Evolutionary conservation across 2,888 invertebrate species (phyloP).

Genomic region (Phengaris alcon): DNA sequence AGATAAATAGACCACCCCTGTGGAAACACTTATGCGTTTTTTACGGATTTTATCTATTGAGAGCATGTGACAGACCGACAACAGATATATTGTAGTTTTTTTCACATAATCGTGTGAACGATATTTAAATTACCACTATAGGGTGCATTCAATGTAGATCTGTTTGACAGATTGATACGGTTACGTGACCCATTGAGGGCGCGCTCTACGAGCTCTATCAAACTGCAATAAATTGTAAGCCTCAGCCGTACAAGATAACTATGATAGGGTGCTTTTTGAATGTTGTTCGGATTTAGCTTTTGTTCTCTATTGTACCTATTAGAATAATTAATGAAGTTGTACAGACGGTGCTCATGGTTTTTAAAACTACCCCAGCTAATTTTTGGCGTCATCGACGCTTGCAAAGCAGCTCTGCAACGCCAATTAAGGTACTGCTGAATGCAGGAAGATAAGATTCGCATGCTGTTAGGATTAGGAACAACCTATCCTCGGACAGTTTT

Average conservation of each 20-base stretch:
- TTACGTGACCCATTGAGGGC: neutral
- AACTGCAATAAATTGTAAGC: neutral
- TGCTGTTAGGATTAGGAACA: no score
- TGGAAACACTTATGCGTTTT: slow-evolving; percentile 20
- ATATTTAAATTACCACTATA: slow-evolving; percentile 14
- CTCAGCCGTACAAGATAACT: neutral
- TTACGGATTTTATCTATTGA: slow-evolving; percentile 1
- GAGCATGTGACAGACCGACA: slow-evolving; percentile 18
- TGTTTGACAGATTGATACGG: slow-evolving; percentile 15
- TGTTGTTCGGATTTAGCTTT: neutral
- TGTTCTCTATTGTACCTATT: neutral
- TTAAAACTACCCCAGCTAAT: no score
- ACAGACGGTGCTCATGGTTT: no score
- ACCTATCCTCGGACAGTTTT: no score
- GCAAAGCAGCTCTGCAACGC: no score
- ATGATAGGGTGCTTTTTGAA: neutral
- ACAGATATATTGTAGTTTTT: slow-evolving; percentile 38
- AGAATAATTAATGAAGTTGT: no score
- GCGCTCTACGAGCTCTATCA: neutral
- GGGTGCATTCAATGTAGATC: slow-evolving; percentile 1
- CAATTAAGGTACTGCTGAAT: no score
- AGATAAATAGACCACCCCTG: slow-evolving; percentile 23
- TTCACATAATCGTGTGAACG: slow-evolving; percentile 10
- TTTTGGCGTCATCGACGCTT: neutral
- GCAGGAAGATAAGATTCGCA: no score